Base-by-base conservation (phyloP, 2,797 vertebrate species). In the Notolabrus celidotus region DNA sequence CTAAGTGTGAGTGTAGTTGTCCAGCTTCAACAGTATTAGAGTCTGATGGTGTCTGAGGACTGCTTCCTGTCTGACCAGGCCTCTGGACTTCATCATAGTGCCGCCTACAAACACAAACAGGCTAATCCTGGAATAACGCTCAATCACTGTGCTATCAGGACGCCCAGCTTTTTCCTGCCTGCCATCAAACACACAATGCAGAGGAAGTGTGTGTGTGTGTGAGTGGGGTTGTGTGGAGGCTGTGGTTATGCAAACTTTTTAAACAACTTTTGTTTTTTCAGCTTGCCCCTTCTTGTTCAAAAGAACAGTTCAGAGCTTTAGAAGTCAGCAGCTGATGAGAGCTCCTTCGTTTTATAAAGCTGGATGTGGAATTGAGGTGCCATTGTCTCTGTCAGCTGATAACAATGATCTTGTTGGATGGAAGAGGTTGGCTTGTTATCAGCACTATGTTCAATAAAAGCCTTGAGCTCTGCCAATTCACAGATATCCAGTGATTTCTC, bases 151-250 rank as follows among this genome's bases (percentile, higher is more conserved):
- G 5, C 82, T 92, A 92, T 94, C 92, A 86, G 82, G 67, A 81
- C 10, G 38, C 39, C 59, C 92, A 93, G 91, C 83, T 86, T 86
- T 90, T 95, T 94, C 93, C 93, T 93, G 77, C 60, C 82, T 51
- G 52, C 71, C 70, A 38, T 73, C 46, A 59, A 82, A 67, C 38
- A 57, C 78, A 92, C 91, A 93, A 92, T 88, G 61, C 76, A 87
- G 29, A 92, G 93, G 93, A 94, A 91, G 80, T 76, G 58, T 72
- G 49, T 52, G 17, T 71, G 64, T 54, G 61, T 55, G 25, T 53
- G 52, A 70, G 61, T 58, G 63, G 42, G 50, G 50, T 58, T 49
- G 25, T 39, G 57, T 38, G 36, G 34, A 17, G 33, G 7, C 33
- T 14, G 51, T 20, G 47, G 54, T 2, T 0, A 23, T 55, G 42